Base-by-base conservation (phyloP, 2,888 invertebrate species). In the Corbicula japonica region DNA sequence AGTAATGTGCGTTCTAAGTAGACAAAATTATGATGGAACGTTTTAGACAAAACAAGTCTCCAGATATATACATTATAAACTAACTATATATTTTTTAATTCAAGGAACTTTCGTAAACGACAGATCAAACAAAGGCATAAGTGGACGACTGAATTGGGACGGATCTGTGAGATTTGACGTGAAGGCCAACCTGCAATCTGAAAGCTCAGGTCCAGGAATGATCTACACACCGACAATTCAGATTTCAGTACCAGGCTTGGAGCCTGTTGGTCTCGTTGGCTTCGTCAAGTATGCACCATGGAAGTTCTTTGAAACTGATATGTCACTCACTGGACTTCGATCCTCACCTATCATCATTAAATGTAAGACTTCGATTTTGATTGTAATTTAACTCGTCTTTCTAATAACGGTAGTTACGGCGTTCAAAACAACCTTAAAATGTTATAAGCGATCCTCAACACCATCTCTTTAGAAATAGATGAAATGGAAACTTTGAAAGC, bases 241-340 rank as follows among this genome's bases (percentile, higher is more conserved):
- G 28, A 74, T 87, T 34, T 50, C 23, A 6, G 46, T 74, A 10
- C 78, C 84, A 10, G 75, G 65, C 2, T 66, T 23, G 21, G 63
- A 73, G 1, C 61, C 65, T 15, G 72, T 83, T 56, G 73, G 69
- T 34, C 50, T 87, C 3, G 65, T 60, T 41, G 87, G 87, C 10
- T 56, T 71, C 18, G 50, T 84, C 30, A 77, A 86, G 52, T 87
- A 83, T 71, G 73, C 69, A n/a, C 73, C 84, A 41, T 76, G 76
- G 72, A 85, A 83, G 63, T 50, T 76, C 3, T 23, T 87, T 8
- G 83, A 86, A 30, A 65, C 80, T 12, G 87, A 87, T 21, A 54
- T 91, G 10, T 75, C 86, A 4, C 26, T 89, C 15, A 41, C 26
- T n/a, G 90, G 90, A 23, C 30, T 87, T 12, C 78, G 72, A 12